Percentiles rank a stretch among this genome's conserved stretches.
phyloP scores from a whole-genome alignment of 2,797 vertebrate genomes.

The Sylvilagus floridanus region DNA sequence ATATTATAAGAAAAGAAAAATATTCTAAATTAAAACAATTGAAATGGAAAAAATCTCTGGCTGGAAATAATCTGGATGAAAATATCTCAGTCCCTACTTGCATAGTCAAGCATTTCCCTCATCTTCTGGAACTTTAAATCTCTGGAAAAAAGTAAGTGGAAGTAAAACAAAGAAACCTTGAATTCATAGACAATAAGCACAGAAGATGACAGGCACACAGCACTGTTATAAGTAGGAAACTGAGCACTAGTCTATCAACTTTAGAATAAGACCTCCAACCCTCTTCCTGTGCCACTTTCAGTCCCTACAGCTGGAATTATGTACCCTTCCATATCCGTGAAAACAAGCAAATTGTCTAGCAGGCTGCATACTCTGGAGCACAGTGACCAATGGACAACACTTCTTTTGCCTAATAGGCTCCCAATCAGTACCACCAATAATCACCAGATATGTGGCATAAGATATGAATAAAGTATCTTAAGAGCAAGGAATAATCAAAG shows the following conservation, averaged over 20 bases:
- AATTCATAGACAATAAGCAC: background rate
- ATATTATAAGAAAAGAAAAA: background rate
- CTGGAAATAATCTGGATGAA: background rate
- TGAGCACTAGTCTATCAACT: background rate
- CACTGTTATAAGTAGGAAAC: fast-evolving
- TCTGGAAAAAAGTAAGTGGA: slow-evolving; percentile 1
- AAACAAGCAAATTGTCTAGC: background rate
- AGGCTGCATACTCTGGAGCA: background rate
- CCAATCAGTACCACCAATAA: background rate
- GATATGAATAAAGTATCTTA: background rate
- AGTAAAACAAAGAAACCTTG: background rate
- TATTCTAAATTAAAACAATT: background rate
- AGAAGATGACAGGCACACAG: background rate
- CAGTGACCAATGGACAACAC: background rate
- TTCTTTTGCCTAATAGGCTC: background rate
- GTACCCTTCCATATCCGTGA: fast-evolving
- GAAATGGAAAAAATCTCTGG: background rate
- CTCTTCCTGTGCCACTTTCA: background rate
- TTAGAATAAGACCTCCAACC: background rate
- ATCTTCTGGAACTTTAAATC: background rate
- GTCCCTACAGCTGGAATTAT: background rate
- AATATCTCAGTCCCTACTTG: background rate
- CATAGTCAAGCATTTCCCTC: background rate
- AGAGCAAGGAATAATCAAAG: background rate
- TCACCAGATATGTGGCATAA: background rate